Evolutionary conservation across 2,113 vertebrate genomes (phyloP).

Genomic region (Xenopus laevis): DNA sequence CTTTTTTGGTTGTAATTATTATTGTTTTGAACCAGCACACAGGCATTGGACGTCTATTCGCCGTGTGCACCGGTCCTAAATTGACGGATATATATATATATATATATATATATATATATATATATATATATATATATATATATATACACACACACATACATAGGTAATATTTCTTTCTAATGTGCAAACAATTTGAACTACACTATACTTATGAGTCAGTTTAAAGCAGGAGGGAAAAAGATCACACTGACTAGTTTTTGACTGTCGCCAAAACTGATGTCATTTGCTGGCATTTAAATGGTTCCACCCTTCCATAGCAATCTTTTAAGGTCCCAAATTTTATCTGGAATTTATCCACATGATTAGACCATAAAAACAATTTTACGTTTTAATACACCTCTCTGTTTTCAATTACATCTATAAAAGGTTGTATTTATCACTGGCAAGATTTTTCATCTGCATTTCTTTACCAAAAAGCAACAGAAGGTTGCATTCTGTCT

Average conservation of each 20-base stretch:
- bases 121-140: no score
- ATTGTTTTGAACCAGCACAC: no score
- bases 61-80: no score
- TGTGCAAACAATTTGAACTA: not conserved
- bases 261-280: constrained; percentile 40
- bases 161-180: no score
- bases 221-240: constrained; percentile 23
- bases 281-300: constrained; percentile 33
- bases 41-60: no score
- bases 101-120: no score
- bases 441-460: constrained; percentile 29
- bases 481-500: not conserved
- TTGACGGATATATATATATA: no score
- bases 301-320: constrained; percentile 35
- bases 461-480: constrained; percentile 29
- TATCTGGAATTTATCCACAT: constrained; percentile 41
- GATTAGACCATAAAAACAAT: constrained; percentile 42
- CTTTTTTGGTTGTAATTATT: no score
- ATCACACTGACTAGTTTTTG: constrained; percentile 25
- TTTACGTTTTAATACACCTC: constrained; percentile 39
- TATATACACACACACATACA: no score
- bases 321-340: constrained; percentile 41
- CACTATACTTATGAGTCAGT: not conserved
- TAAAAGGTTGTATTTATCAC: constrained; percentile 33
- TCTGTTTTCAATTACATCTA: constrained; percentile 44